These are phyloP conservation scores for Itoplectis maculator DNA, from an alignment of 2,888 invertebrate species.

Conservation along the genomic window DNA sequence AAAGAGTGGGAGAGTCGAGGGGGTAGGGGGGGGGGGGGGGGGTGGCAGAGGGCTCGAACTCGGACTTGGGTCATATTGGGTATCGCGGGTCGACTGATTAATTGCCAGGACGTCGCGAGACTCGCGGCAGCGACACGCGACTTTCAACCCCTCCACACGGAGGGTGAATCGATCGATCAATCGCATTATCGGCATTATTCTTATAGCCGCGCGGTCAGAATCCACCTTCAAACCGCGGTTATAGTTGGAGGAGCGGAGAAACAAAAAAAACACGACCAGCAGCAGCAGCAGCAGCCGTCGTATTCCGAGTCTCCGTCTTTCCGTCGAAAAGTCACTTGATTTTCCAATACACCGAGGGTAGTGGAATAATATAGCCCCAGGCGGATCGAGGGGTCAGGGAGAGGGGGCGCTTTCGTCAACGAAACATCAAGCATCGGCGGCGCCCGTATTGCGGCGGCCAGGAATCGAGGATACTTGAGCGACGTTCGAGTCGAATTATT, in stretches of 20 bases:
- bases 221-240: background rate
- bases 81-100: conserved; percentile 75
- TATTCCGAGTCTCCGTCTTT: conserved; percentile 42
- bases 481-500: conserved; percentile 68
- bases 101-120: conserved; percentile 67
- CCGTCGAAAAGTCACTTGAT: conserved; percentile 54
- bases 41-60: conserved; percentile 31
- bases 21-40: background rate
- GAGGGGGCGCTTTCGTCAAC: conserved; percentile 52
- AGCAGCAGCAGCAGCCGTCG: too few relatives aligned
- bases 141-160: conserved; percentile 67
- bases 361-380: conserved; percentile 27
- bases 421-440: conserved; percentile 58
- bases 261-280: conserved; percentile 22
- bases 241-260: background rate
- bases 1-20: too few relatives aligned
- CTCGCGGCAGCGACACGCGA: conserved; percentile 73
- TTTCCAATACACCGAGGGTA: conserved; percentile 36
- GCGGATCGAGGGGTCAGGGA: conserved; percentile 20
- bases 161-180: conserved; percentile 68
- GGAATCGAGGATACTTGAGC: conserved; percentile 60
- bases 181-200: conserved; percentile 52
- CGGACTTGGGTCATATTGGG: conserved; percentile 69
- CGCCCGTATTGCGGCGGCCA: conserved; percentile 45
- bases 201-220: conserved; percentile 19